Percentiles rank a stretch among this genome's conserved stretches.
phyloP scores from a whole-genome alignment of 2,888 invertebrate species.

The Antheraea assamensis region DNA sequence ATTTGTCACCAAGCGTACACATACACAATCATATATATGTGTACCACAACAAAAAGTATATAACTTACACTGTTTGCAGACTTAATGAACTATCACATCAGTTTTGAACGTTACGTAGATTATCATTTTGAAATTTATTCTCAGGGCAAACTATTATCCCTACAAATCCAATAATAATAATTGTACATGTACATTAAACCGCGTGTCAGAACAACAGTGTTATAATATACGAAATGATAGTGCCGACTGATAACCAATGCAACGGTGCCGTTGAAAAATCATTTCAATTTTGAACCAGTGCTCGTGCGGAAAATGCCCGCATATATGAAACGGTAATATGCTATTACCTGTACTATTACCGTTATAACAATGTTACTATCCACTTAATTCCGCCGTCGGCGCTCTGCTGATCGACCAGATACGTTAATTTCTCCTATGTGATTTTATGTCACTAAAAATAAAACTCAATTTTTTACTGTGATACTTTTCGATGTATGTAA shows the following conservation, averaged over 20 bases:
- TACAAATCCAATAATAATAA: not conserved
- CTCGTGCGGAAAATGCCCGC: conserved; percentile 64
- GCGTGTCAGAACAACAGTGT: conserved; percentile 14
- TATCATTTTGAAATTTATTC: not conserved
- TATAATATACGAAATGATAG: conserved; percentile 46
- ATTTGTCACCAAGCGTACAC: no score
- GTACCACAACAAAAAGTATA: no score
- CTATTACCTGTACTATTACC: conserved; percentile 74
- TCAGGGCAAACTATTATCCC: not conserved
- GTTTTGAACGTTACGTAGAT: no score
- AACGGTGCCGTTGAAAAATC: conserved; percentile 72
- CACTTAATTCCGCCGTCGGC: conserved; percentile 75
- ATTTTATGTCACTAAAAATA: conserved; percentile 26
- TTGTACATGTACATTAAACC: not conserved
- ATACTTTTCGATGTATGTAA: not conserved
- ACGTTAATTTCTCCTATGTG: conserved; percentile 58
- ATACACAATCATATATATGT: no score
- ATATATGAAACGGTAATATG: conserved; percentile 64
- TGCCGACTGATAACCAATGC: conserved; percentile 60
- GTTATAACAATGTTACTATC: conserved; percentile 77
- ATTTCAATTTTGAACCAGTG: conserved; percentile 67
- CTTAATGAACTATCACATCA: no score
- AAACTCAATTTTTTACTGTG: not conserved
- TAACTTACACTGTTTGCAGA: no score
- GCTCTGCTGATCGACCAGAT: conserved; percentile 55